Base-by-base conservation (phyloP, 2,888 invertebrate genomes). In the Odontothrips loti region DNA sequence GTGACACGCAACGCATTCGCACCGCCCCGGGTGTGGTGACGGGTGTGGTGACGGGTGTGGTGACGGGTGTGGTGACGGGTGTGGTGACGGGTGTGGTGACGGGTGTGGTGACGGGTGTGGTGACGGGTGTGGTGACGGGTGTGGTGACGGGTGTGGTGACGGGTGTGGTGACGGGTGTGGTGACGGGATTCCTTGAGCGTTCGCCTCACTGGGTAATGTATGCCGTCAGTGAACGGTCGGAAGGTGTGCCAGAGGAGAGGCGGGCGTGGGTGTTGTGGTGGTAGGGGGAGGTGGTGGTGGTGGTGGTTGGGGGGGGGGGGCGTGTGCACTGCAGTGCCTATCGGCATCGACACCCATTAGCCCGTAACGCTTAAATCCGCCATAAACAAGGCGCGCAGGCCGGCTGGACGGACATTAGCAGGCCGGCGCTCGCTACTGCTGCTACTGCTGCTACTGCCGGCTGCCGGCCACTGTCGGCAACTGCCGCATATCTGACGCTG, bases 281-380 rank as follows among this genome's bases (percentile, higher is more conserved):
- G 27, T 23, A 23, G 68, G 68, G 68, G 23, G 68, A 12, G 68
- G 23, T 8, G 68, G 68, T n/a, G n/a, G 9, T 4, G 68, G 68
- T 1, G 63, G 63, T n/a, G n/a, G 63, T n/a, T 17, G 23, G 68
- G n/a, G 23, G 68, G 23, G 68, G 68, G 23, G 68, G 6, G 23
- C 23, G 23, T 23, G 68, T 23, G 68, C 23, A 23, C 23, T 27
- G 68, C 23, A 27, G 68, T 27, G 68, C 23, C 68, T 75, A 75
- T 75, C 68, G 23, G 68, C 68, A 68, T 23, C 23, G 68, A 27
- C 68, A 27, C 68, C 34, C 68, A 75, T 75, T 75, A 75, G 68
- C 68, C 34, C 23, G 23, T 27, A 75, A 75, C 68, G 68, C 68
- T 68, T 75, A 75, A 75, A 75, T 75, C 68, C 27, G 68, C 68